Evolutionary conservation across 2,113 vertebrate species (phyloP), one percentile per base, ranked within the genome.

Genomic region (Hydropotes inermis): DNA sequence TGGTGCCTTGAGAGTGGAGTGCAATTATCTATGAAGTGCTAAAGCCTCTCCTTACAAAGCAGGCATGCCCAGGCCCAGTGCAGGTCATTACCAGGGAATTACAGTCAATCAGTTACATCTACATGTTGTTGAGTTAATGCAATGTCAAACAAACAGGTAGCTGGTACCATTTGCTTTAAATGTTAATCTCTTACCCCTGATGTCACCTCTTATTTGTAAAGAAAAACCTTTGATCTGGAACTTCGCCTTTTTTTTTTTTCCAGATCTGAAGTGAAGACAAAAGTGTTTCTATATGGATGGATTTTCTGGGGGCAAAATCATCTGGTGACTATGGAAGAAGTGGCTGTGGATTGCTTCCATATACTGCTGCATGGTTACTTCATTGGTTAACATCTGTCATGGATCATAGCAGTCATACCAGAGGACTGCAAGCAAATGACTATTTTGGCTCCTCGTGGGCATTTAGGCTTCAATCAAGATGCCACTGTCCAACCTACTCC

Each of bases 11-110:
- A 92, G 82, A 96, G 64, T 47, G 16, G 58, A 84, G 19, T 82
- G 39, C 60, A 91, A 92, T 96, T 61, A 79, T 97, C 95, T 95
- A 95, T 96, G 97, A 97, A 97, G 95, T 70, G 89, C 95, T 70
- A 60, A 64, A 97, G 47, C 23, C 30, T 78, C 86, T 94, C 93
- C 87, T 74, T 58, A 19, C 60, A 82, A 78, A 90, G 88, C 93
- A 84, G 85, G 6, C 92, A 33, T 55, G 12, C 16, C 21, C 54
- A 36, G 21, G 1, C 23, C 57, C 43, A 52, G 17, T 17, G 74
- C 3, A 90, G 33, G 50, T 74, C 21, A 43, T 89, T 50, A 10
- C 15, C 11, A 55, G 25, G 52, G 25, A 78, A 64, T 15, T 55
- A 25, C 0, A 4, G 39, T 70, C 39, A 23, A 2, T 43, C 52